Conservation (phyloP, 2,113 vertebrate genomes). For the Rhea americana region DNA sequence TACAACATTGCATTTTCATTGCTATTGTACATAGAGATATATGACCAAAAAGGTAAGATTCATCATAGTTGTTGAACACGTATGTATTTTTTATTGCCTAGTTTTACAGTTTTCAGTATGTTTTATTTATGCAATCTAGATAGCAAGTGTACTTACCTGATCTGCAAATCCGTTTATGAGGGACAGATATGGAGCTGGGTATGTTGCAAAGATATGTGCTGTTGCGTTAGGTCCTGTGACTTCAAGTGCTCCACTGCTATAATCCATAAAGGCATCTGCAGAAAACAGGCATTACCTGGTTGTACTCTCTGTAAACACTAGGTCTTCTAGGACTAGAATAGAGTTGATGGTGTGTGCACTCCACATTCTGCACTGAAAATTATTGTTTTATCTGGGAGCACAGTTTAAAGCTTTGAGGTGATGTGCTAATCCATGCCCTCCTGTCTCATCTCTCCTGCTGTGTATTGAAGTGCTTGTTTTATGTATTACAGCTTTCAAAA, state of each 20-base stretch:
- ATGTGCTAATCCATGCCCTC: not conserved
- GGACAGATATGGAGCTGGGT: conserved; percentile 87
- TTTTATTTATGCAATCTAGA: not conserved
- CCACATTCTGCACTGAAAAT: not conserved
- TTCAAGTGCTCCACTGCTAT: conserved; percentile 77
- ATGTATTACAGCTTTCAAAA: not conserved
- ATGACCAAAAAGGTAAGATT: not conserved
- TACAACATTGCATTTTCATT: not conserved
- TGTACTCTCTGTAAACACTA: not conserved
- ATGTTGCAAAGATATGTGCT: conserved; percentile 93
- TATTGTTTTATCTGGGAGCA: not conserved
- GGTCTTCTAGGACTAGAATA: not conserved
- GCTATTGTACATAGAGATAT: not conserved
- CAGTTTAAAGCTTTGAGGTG: not conserved
- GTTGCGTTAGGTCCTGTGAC: conserved; percentile 89
- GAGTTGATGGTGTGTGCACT: not conserved
- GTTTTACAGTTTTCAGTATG: not conserved
- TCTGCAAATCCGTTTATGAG: conserved; percentile 88
- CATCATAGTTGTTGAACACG: not conserved
- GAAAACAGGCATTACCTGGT: conserved; percentile 17
- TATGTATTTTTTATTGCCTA: not conserved
- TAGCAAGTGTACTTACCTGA: conserved; percentile 79
- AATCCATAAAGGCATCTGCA: conserved; percentile 88
- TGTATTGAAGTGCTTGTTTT: not conserved
- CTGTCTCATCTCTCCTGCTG: not conserved